Conservation (phyloP, 2,888 invertebrate genomes). For the Meiosimyza platycephala region DNA sequence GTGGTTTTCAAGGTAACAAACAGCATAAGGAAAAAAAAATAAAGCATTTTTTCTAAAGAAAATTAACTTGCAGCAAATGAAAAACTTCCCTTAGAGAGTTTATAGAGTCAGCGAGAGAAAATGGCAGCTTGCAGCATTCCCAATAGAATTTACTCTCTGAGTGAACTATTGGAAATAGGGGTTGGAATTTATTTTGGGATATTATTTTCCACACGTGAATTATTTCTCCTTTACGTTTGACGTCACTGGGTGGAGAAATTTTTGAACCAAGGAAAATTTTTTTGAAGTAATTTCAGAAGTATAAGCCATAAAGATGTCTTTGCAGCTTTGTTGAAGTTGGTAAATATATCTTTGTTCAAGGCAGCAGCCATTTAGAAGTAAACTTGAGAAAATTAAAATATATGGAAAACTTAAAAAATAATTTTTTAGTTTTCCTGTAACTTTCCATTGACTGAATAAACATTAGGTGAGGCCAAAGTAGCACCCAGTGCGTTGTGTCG, state of each 20-base stretch:
- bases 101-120: not conserved
- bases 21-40: conserved; percentile 32
- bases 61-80: conserved; percentile 40
- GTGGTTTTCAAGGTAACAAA: conserved; percentile 43
- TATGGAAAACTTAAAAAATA: too few relatives aligned
- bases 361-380: too few relatives aligned
- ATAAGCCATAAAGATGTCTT: too few relatives aligned
- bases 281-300: not conserved
- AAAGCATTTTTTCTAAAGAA: conserved; percentile 22
- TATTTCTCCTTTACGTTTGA: conserved; percentile 46
- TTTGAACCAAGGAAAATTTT: not conserved
- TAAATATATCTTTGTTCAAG: too few relatives aligned
- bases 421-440: too few relatives aligned
- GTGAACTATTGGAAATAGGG: not conserved
- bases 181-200: conserved; percentile 20
- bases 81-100: not conserved
- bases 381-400: too few relatives aligned
- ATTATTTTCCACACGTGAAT: conserved; percentile 14
- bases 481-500: too few relatives aligned
- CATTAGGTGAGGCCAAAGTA: too few relatives aligned
- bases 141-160: conserved; percentile 23
- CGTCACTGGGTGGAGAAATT: conserved; percentile 44
- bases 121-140: not conserved
- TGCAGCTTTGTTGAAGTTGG: too few relatives aligned
- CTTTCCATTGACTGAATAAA: too few relatives aligned